Evolutionary conservation across 2,888 invertebrate species (phyloP).

Genomic region (Lymantria dispar): DNA sequence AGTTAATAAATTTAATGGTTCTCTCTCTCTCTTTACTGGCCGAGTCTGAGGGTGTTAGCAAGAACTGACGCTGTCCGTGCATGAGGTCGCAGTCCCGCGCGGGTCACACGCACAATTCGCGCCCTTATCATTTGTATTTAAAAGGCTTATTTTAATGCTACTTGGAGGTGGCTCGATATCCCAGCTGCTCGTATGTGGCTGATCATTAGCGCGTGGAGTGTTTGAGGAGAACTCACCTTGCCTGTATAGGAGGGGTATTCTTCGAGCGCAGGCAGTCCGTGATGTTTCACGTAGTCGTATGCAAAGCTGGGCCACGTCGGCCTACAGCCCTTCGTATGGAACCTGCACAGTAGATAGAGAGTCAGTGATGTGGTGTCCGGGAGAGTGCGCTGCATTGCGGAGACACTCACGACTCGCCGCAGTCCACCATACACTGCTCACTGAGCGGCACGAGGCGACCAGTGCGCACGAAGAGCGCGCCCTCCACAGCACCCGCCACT

Average conservation of each 20-base stretch:
- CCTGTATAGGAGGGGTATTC: slow-evolving; percentile 54
- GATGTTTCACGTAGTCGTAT: slow-evolving; percentile 55
- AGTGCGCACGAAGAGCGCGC: slow-evolving; percentile 61
- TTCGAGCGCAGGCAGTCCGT: slow-evolving; percentile 53
- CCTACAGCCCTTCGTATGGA: slow-evolving; percentile 56
- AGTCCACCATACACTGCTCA: slow-evolving; percentile 68
- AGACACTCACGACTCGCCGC: slow-evolving; percentile 53
- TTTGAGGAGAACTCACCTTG: slow-evolving; percentile 38
- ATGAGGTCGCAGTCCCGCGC: too few species aligned
- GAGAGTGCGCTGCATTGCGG: neutral
- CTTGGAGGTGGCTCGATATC: too few species aligned
- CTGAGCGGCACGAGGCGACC: slow-evolving; percentile 59
- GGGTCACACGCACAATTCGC: too few species aligned
- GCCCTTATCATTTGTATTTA: too few species aligned
- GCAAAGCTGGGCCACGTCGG: slow-evolving; percentile 66
- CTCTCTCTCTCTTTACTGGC: too few species aligned
- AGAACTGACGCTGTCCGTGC: too few species aligned
- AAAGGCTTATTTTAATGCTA: too few species aligned
- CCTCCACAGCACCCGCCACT: slow-evolving; percentile 68
- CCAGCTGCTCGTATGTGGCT: too few species aligned
- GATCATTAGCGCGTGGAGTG: too few species aligned
- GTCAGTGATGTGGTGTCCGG: neutral
- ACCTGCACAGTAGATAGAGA: slow-evolving; percentile 33
- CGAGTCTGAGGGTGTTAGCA: too few species aligned
- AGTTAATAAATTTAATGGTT: too few species aligned